Evolutionary conservation across 2,888 invertebrate genomes (phyloP), one percentile per base, ranked within the genome.

Genomic region (Aleiodes testaceus): DNA sequence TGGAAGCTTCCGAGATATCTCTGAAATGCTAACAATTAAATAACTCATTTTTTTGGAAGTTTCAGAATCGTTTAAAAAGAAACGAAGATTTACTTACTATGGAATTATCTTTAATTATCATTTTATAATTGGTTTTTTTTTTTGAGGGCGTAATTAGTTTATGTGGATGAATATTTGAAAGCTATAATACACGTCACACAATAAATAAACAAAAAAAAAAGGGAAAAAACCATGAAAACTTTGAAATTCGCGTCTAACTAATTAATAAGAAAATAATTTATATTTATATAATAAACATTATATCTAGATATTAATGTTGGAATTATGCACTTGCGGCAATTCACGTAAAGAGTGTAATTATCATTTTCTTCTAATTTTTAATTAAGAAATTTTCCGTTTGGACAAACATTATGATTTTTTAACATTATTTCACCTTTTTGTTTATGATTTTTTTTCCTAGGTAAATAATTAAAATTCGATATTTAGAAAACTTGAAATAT

Each of bases 231-330:
- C 26, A 26, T 2, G 3, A 5, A 26, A 55, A 55, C 7, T 55
- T 16, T 16, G 3, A 7, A 16, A 49, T 49, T 16, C 36, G 22
- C 16, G 55, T 30, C 14, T 36, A 55, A 55, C 36, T 55, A 55
- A 30, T 55, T 2, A 36, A 11, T 55, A 55, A 36, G 55, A 30
- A 30, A 55, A 36, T 36, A 55, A 55, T 55, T 36, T 55, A 55
- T 55, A 55, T 55, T 55, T 55, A 55, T 55, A 53, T 53, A 55
- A 36, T 36, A 30, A 55, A 55, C 30, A 55, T 30, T 55, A 55
- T 55, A 55, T 55, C 36, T 55, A 55, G 55, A 55, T 55, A 22
- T 12, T 55, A 12, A 55, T 36, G 36, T 36, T 36, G 55, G 30
- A 55, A 36, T 36, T 55, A 36, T 55, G 55, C 36, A 55, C 36